A percentile compares a stretch with the other conserved stretches of the same genome.
Evolutionary conservation across 2,113 vertebrate genomes (phyloP).

Genomic region (Malurus cyaneus): DNA sequence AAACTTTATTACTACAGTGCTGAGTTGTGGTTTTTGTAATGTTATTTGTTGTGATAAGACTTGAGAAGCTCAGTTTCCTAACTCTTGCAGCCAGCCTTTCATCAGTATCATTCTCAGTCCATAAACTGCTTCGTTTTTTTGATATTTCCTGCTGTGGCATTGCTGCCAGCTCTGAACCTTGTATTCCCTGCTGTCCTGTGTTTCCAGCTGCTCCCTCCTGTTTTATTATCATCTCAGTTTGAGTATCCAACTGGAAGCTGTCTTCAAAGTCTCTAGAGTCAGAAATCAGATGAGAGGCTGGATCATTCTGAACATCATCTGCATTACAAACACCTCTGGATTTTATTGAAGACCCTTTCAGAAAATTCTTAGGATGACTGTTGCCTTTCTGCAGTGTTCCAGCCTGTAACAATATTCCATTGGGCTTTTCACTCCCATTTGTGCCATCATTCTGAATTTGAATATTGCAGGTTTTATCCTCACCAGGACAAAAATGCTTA

Average conservation of each 20-base stretch:
- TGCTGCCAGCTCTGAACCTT: not conserved
- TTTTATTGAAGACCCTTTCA: slow-evolving; percentile 3
- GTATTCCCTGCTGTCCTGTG: slow-evolving; percentile 1
- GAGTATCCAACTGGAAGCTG: slow-evolving; percentile 92
- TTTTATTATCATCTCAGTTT: slow-evolving; percentile 87
- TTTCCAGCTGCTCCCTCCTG: slow-evolving; percentile 67
- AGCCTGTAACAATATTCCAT: not conserved
- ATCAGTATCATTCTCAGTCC: not conserved
- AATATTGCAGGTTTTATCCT: slow-evolving; percentile 23
- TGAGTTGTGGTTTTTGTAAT: not conserved
- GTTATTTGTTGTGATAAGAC: not conserved
- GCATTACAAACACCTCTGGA: not conserved
- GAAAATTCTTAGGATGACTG: slow-evolving; percentile 12
- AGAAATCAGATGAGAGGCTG: slow-evolving; percentile 71
- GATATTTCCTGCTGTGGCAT: not conserved
- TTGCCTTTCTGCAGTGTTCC: not conserved
- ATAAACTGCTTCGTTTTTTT: not conserved
- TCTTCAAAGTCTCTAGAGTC: slow-evolving; percentile 80
- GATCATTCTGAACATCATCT: slow-evolving; percentile 50
- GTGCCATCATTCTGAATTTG: not conserved
- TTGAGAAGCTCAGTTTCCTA: not conserved
- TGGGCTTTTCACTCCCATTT: not conserved
- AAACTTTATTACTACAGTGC: not conserved
- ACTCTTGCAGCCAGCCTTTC: not conserved
- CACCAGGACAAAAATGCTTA: not conserved